These are phyloP conservation scores for Agrotis ipsilon DNA, from an alignment of 2,888 invertebrate genomes.

Conservation along the genomic window DNA sequence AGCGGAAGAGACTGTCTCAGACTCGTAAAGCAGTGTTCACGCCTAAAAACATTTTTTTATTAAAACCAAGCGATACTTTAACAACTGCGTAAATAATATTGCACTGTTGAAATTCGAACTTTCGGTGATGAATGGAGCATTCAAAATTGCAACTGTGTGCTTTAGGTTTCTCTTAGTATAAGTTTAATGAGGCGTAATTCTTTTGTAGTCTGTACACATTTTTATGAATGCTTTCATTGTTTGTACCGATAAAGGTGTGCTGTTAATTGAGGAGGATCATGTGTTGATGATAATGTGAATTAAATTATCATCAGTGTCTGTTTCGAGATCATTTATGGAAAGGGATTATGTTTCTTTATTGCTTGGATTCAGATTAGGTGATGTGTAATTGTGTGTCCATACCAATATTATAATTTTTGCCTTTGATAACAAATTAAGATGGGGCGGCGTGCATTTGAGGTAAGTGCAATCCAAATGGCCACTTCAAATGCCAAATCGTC, in stretches of 20 bases:
- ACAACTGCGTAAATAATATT: background rate
- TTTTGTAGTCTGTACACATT: slow-evolving; percentile 32
- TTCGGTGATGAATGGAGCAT: background rate
- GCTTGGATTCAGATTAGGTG: background rate
- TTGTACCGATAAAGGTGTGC: slow-evolving; percentile 55
- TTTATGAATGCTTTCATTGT: slow-evolving; percentile 42
- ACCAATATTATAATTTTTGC: background rate
- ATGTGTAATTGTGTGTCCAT: background rate
- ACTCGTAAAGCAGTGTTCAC: too few relatives aligned
- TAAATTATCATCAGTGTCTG: slow-evolving; percentile 33
- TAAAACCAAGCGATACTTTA: background rate
- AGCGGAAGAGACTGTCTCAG: too few relatives aligned
- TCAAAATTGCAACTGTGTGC: background rate
- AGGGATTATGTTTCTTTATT: slow-evolving; percentile 8
- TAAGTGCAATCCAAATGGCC: too few relatives aligned
- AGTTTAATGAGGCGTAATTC: background rate
- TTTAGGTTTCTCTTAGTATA: background rate
- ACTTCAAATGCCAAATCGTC: too few relatives aligned
- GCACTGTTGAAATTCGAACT: too few relatives aligned
- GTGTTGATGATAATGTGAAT: slow-evolving; percentile 36
- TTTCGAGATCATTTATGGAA: slow-evolving; percentile 15
- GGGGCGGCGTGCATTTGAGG: too few relatives aligned
- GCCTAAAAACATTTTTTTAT: background rate
- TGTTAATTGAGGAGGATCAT: slow-evolving; percentile 40
- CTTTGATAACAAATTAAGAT: too few relatives aligned